Conservation (phyloP, 2,888 invertebrate species). For the Calephelis perditalis region DNA sequence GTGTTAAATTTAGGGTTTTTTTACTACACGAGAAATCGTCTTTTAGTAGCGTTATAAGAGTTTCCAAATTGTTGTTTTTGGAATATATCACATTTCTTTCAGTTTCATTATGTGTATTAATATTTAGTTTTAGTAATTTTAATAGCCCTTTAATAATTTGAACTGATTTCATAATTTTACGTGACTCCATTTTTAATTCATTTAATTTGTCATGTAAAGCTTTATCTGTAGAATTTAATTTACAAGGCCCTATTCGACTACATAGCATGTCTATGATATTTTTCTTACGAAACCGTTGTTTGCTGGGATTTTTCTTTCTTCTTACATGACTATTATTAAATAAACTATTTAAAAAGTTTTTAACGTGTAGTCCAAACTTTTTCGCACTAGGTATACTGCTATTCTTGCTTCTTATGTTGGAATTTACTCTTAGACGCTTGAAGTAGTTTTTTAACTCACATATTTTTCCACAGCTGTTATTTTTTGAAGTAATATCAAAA, state of each 20-base stretch:
- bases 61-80: slow-evolving; percentile 37
- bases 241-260: slow-evolving; percentile 44
- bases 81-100: slow-evolving; percentile 24
- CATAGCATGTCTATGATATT: slow-evolving; percentile 46
- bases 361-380: slow-evolving; percentile 43
- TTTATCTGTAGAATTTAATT: slow-evolving; percentile 36
- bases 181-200: slow-evolving; percentile 44
- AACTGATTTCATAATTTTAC: slow-evolving; percentile 45
- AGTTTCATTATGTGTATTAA: slow-evolving; percentile 20
- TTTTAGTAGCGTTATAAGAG: slow-evolving; percentile 44
- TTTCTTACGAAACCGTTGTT: slow-evolving; percentile 30
- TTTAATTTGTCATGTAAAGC: slow-evolving; percentile 43
- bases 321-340: slow-evolving; percentile 34
- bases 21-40: slow-evolving; percentile 30
- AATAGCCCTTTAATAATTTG: slow-evolving; percentile 48
- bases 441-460: slow-evolving; percentile 21
- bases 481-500: slow-evolving; percentile 19
- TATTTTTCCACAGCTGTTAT: slow-evolving; percentile 21
- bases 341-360: slow-evolving; percentile 45
- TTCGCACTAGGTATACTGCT: slow-evolving; percentile 28
- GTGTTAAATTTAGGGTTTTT: slow-evolving; percentile 32
- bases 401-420: slow-evolving; percentile 29
- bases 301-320: slow-evolving; percentile 23
- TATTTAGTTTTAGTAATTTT: slow-evolving; percentile 22
- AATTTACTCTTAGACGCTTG: slow-evolving; percentile 5